Percentiles rank a stretch among this genome's conserved stretches.
Evolutionary conservation across 64 coral and sea anemone species (phyloP).

Genomic region (Trachythela sp.): DNA sequence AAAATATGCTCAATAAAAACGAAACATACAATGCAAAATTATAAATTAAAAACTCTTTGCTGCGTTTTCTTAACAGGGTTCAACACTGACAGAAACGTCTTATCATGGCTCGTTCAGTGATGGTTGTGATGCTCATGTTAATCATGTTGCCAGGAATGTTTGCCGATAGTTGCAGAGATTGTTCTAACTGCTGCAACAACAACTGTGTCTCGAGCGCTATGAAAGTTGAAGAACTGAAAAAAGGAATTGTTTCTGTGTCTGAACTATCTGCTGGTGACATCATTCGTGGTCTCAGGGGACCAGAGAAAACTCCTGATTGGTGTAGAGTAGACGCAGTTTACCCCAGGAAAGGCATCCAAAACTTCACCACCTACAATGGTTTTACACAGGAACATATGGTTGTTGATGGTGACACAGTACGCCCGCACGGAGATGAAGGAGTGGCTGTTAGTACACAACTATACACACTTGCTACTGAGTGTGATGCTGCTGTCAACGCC

Average conservation of each 20-base stretch:
- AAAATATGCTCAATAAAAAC: too few relatives aligned
- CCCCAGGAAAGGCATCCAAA: neutral
- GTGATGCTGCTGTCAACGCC: conserved; percentile 35
- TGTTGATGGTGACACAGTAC: conserved; percentile 17
- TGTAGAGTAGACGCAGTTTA: conserved; percentile 32
- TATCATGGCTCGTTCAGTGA: too few relatives aligned
- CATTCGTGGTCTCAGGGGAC: conserved; percentile 34
- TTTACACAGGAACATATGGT: conserved; percentile 41
- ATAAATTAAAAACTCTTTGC: too few relatives aligned
- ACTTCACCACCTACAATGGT: conserved; percentile 38
- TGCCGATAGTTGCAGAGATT: neutral
- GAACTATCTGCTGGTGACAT: conserved; percentile 32
- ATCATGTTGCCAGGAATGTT: neutral
- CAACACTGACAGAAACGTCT: too few relatives aligned
- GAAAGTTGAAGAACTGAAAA: conserved; percentile 27
- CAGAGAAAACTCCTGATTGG: neutral
- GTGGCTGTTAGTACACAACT: neutral
- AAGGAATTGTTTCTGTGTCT: conserved; percentile 14
- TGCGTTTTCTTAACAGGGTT: too few relatives aligned
- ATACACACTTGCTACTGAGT: conserved; percentile 34
- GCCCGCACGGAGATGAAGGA: conserved; percentile 8
- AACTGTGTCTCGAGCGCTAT: conserved; percentile 37
- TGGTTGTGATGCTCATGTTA: too few relatives aligned
- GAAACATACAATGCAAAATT: too few relatives aligned
- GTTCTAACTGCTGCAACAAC: neutral